phyloP scores from a whole-genome alignment of 1,140 invertebrate genomes.

The Daktulosphaira vitifoliae region DNA sequence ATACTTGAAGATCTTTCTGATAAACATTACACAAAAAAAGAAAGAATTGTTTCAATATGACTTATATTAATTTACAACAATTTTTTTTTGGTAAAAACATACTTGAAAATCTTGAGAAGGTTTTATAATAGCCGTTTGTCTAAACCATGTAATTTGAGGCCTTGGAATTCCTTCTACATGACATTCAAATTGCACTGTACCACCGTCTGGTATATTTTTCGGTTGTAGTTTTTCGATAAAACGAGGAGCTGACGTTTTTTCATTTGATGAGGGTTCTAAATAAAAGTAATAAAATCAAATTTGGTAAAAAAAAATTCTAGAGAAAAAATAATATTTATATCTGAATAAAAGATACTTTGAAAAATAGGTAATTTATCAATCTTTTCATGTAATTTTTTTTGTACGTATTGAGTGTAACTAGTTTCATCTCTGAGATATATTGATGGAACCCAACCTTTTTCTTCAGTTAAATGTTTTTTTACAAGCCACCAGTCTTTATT shows the following conservation, averaged over 20 bases:
- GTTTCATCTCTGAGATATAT: constrained; percentile 73
- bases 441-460: constrained; percentile 86
- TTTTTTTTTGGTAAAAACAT: constrained; percentile 6
- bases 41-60: too few species aligned
- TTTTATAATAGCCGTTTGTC: constrained; percentile 85
- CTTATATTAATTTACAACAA: too few species aligned
- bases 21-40: too few species aligned
- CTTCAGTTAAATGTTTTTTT: constrained; percentile 76
- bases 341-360: constrained; percentile 61
- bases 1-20: too few species aligned
- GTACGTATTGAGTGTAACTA: constrained; percentile 71
- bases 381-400: constrained; percentile 80
- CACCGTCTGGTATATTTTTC: constrained; percentile 72
- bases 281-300: constrained; percentile 38
- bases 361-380: constrained; percentile 84
- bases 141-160: constrained; percentile 91
- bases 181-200: constrained; percentile 80
- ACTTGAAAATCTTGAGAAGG: constrained; percentile 73
- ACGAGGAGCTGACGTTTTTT: constrained; percentile 67
- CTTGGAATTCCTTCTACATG: constrained; percentile 80
- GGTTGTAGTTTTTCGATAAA: constrained; percentile 79
- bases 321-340: background rate
- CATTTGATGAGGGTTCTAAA: constrained; percentile 65
- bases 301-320: background rate
- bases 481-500: constrained; percentile 88